Evolutionary conservation across 1,140 invertebrate species (phyloP).

Genomic region (Drosophila ambigua): DNA sequence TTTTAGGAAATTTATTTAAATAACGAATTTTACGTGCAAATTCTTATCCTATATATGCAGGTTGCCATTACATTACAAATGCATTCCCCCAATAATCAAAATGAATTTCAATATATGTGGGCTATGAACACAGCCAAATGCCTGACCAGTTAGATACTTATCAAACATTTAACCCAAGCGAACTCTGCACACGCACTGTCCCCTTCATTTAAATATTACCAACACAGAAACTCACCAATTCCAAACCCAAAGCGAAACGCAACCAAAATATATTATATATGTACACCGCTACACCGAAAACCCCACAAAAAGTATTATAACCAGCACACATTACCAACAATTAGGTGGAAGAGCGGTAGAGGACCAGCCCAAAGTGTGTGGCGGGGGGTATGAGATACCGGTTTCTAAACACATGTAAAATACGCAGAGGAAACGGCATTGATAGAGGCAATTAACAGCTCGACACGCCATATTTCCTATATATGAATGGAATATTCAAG

Average conservation of each 20-base stretch:
- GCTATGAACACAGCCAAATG: background rate
- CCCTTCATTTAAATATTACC: constrained; percentile 24
- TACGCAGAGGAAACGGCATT: constrained; percentile 68
- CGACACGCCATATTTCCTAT: constrained; percentile 76
- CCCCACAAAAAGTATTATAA: constrained; percentile 10
- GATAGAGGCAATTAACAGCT: constrained; percentile 80
- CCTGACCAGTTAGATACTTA: constrained; percentile 27
- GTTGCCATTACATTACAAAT: too few species aligned
- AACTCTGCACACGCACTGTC: constrained; percentile 30
- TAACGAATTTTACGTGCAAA: too few species aligned
- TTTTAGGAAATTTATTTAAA: too few species aligned
- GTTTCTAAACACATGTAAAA: constrained; percentile 71
- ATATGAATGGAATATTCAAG: constrained; percentile 44
- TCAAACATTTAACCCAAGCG: constrained; percentile 30
- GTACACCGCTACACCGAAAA: constrained; percentile 16
- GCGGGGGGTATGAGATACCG: constrained; percentile 16
- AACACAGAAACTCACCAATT: constrained; percentile 8
- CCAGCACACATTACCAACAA: constrained; percentile 44
- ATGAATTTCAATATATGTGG: too few species aligned
- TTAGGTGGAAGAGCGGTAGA: constrained; percentile 16
- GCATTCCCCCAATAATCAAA: background rate
- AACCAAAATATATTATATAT: constrained; percentile 29
- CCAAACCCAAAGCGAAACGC: constrained; percentile 6
- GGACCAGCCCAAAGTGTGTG: background rate
- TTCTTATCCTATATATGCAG: too few species aligned